Percentiles rank a stretch among this genome's conserved stretches.
phyloP scores from a whole-genome alignment of 2,797 vertebrate species.

The Toxotes lorentzi region DNA sequence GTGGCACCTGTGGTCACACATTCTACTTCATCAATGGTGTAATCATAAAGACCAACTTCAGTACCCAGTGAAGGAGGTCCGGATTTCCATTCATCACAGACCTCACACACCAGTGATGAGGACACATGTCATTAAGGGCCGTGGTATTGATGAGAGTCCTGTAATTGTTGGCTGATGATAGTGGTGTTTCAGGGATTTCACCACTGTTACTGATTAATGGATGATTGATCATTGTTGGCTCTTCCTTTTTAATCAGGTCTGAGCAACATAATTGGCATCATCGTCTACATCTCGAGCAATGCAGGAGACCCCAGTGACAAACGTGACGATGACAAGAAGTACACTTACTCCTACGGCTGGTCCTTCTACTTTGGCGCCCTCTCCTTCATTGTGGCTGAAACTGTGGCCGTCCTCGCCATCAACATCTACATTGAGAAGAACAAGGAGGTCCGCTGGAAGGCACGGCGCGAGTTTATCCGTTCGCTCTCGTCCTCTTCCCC shows the following conservation, averaged over 20 bases:
- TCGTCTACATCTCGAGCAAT: slow-evolving; percentile 99
- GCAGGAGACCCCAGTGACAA: slow-evolving; percentile 97
- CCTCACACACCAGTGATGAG: slow-evolving; percentile 18
- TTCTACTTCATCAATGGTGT: slow-evolving; percentile 25
- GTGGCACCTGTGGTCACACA: slow-evolving; percentile 21
- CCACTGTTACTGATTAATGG: neutral
- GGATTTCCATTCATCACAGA: slow-evolving; percentile 13
- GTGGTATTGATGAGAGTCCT: slow-evolving; percentile 4
- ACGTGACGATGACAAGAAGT: slow-evolving; percentile 96
- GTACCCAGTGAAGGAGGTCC: slow-evolving; percentile 12
- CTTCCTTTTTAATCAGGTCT: slow-evolving; percentile 84
- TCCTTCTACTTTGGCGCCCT: slow-evolving; percentile 99
- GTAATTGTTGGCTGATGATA: slow-evolving; percentile 42
- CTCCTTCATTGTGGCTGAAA: slow-evolving; percentile 97
- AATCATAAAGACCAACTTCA: slow-evolving; percentile 27
- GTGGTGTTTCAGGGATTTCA: neutral
- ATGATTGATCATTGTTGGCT: slow-evolving; percentile 8
- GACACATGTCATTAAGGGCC: neutral
- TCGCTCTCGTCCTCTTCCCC: slow-evolving; percentile 92
- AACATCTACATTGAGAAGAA: slow-evolving; percentile 99
- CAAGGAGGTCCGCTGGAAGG: slow-evolving; percentile 93
- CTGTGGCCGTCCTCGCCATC: slow-evolving; percentile 95
- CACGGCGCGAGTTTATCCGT: slow-evolving; percentile 92
- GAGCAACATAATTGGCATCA: slow-evolving; percentile 99
- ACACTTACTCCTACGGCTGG: slow-evolving; percentile 97